These are phyloP conservation scores for Fulica atra DNA, from an alignment of 2,113 vertebrate genomes.

Conservation along the genomic window DNA sequence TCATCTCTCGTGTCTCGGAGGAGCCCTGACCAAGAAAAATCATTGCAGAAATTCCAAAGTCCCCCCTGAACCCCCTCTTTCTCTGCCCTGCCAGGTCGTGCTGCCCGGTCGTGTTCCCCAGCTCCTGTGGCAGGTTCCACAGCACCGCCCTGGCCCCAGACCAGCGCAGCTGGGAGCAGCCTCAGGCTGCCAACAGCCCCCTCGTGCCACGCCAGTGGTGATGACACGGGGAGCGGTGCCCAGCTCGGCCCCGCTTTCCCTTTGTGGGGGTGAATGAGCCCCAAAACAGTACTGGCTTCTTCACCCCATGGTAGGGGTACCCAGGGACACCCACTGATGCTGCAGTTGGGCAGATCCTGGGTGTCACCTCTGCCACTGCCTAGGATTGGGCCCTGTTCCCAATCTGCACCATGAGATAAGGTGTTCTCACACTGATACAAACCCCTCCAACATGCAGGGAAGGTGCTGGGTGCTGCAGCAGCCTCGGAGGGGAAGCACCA, in stretches of 20 bases:
- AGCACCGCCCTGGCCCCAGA: background rate
- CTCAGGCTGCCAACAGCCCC: background rate
- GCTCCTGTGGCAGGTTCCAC: background rate
- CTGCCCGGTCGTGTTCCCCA: fast-evolving
- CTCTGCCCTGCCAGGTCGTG: fast-evolving
- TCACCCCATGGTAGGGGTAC: fast-evolving
- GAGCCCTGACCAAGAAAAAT: slow-evolving; percentile 19
- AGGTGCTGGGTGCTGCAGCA: background rate
- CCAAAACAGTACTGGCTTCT: fast-evolving
- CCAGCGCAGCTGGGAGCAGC: fast-evolving
- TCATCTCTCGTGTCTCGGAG: slow-evolving; percentile 62
- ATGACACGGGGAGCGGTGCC: background rate
- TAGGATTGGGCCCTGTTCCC: fast-evolving
- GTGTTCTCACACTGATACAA: background rate
- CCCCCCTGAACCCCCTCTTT: background rate
- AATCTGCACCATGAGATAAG: fast-evolving
- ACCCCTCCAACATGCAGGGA: fast-evolving
- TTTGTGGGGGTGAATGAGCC: fast-evolving
- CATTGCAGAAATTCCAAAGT: background rate
- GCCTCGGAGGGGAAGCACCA: fast-evolving
- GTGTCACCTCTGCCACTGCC: background rate
- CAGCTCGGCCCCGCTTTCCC: background rate
- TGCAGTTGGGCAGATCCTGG: fast-evolving
- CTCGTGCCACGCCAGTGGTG: background rate
- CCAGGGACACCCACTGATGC: fast-evolving